Conservation (phyloP, 1,140 invertebrate species). For the Ceratosolen solmsi region DNA sequence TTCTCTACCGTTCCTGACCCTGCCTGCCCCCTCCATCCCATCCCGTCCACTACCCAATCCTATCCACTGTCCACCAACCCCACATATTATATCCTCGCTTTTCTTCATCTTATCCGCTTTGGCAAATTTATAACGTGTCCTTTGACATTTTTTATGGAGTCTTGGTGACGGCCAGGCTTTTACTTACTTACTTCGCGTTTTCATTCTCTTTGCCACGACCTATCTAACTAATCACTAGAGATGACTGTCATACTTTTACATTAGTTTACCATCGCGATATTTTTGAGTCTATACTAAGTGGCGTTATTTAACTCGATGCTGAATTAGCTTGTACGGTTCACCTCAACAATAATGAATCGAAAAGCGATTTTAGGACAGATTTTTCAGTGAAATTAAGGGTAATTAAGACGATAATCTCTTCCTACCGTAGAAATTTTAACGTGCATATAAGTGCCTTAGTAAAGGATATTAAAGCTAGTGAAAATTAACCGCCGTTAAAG, state of each 20-base stretch:
- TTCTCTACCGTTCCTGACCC: no score
- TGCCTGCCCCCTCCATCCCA: no score
- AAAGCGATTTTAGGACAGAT: neutral
- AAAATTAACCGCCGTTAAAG: no score
- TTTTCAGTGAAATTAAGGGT: neutral
- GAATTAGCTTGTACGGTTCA: neutral
- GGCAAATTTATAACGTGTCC: slow-evolving; percentile 15
- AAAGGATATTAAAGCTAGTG: no score
- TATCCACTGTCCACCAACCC: no score
- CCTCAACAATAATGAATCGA: neutral
- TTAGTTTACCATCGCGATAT: no score
- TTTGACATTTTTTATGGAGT: neutral
- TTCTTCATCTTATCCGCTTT: neutral
- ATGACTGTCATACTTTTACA: no score
- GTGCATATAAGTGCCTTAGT: no score
- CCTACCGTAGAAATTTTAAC: no score
- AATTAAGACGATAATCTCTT: no score
- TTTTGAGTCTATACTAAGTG: no score
- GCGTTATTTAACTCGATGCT: neutral
- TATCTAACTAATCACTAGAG: neutral
- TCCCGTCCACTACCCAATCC: no score
- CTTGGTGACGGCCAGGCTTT: neutral
- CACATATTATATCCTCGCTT: neutral
- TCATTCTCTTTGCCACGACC: neutral
- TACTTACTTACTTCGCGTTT: slow-evolving; percentile 3